Percentiles rank a stretch among this genome's conserved stretches.
These are phyloP conservation scores for Acanthosepion pharaonis DNA, from an alignment of 2,888 invertebrate species.

Conservation along the genomic window DNA sequence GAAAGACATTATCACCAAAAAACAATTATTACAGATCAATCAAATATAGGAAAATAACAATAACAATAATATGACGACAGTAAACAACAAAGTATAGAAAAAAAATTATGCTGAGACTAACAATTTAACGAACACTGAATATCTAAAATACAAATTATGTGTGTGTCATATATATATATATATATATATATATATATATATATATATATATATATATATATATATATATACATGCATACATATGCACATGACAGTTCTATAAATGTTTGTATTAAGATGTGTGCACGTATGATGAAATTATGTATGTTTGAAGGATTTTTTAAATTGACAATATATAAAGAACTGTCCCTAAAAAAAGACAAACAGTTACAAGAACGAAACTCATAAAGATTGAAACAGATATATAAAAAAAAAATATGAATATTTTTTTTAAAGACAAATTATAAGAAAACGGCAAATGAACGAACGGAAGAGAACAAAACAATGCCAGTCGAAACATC, in stretches of 20 bases:
- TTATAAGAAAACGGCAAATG: neutral
- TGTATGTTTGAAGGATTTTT: neutral
- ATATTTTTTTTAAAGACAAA: neutral
- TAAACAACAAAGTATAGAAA: neutral
- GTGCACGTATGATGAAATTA: neutral
- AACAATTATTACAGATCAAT: neutral
- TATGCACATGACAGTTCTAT: neutral
- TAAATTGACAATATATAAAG: neutral
- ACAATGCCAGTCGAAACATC: neutral
- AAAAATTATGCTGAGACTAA: neutral
- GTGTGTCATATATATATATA: neutral
- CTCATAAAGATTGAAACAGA: neutral
- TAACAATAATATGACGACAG: neutral
- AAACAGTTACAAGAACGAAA: neutral
- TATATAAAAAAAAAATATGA: neutral
- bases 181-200: neutral
- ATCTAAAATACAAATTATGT: neutral
- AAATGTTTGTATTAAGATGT: neutral
- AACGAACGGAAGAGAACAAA: neutral
- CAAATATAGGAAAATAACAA: neutral
- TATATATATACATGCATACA: neutral
- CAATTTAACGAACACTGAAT: constrained; percentile 5
- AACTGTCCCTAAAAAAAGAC: constrained; percentile 7
- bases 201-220: neutral
- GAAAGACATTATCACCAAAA: neutral